Conservation (phyloP, 2,888 invertebrate genomes). For the Drosophila cognata region DNA sequence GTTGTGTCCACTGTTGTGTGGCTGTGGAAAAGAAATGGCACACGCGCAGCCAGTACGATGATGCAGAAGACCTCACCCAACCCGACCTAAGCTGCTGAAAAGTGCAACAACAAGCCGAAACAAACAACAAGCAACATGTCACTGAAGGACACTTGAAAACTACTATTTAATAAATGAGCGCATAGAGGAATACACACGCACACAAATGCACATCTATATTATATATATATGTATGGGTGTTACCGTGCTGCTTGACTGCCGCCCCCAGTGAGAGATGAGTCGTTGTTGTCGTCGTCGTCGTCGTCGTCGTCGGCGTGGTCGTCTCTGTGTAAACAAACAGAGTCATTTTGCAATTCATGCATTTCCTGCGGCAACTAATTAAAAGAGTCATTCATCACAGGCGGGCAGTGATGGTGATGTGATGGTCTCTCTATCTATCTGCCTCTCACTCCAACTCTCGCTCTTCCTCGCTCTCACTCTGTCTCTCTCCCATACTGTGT, state of each 20-base stretch:
- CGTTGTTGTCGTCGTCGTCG: slow-evolving; percentile 24
- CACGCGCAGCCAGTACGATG: slow-evolving; percentile 56
- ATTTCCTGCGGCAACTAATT: slow-evolving; percentile 85
- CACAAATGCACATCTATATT: slow-evolving; percentile 26
- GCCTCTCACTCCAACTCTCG: slow-evolving; percentile 10
- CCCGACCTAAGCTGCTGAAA: slow-evolving; percentile 48
- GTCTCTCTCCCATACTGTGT: not conserved
- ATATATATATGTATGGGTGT: slow-evolving; percentile 17
- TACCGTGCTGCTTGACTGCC: slow-evolving; percentile 35
- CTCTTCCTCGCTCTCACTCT: slow-evolving; percentile 6
- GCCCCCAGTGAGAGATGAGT: slow-evolving; percentile 57
- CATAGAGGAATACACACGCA: slow-evolving; percentile 56
- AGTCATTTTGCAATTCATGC: slow-evolving; percentile 84
- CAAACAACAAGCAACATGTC: slow-evolving; percentile 78
- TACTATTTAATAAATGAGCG: slow-evolving; percentile 83
- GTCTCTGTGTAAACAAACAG: slow-evolving; percentile 78
- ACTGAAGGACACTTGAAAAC: slow-evolving; percentile 82
- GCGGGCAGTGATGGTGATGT: slow-evolving; percentile 77
- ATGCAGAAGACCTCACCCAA: slow-evolving; percentile 47
- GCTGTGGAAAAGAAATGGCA: slow-evolving; percentile 60
- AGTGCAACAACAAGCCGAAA: slow-evolving; percentile 47
- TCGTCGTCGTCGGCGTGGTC: slow-evolving; percentile 36
- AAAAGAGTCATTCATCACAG: slow-evolving; percentile 85
- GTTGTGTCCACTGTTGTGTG: slow-evolving; percentile 49
- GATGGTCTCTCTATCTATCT: slow-evolving; percentile 49